Base-by-base conservation (phyloP, 2,888 invertebrate genomes). In the Petrolisthes manimaculis region DNA sequence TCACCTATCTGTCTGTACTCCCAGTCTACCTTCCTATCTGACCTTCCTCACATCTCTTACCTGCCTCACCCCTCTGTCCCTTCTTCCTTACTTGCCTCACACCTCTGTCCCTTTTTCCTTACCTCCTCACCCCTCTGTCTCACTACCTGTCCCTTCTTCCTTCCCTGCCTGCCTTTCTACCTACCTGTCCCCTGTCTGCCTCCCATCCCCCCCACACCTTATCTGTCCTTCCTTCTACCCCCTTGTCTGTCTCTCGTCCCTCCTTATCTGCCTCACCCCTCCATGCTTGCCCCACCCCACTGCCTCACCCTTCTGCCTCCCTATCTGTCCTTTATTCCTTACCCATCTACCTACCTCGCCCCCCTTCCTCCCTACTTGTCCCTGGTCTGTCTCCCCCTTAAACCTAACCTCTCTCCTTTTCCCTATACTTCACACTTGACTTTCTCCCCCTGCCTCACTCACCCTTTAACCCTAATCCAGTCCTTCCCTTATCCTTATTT, bases 121-220 rank as follows among this genome's bases (percentile, higher is more conserved):
- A 6, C 61, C 61, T 61, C 61, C 61, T 61, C 61, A 9, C 14
- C 61, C 14, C 61, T 61, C 14, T 14, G 8, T 61, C 61, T 61
- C 61, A 9, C 61, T 6, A 9, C 61, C 14, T 61, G 6, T 14
- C 61, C 61, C 6, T 14, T 61, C 14, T 14, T 14, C 14, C 14
- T 61, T 61, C 61, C 61, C n/a, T n/a, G n/a, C 14, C 61, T 61
- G 8, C 61, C 61, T 61, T 61, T 61, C 61, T 14, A 9, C 61
- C 61, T 14, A 21, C 75, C n/a, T 75, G 9, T 75, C 75, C n/a
- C 75, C n/a, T n/a, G 21, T n/a, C 75, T 75, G 21, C 75, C 75
- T 24, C n/a, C n/a, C n/a, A n/a, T n/a, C n/a, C n/a, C n/a, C n/a
- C n/a, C n/a, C n/a, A n/a, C n/a, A n/a, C n/a, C n/a, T n/a, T n/a